Evolutionary conservation across 1,140 invertebrate genomes (phyloP), one percentile per base, ranked within the genome.

Genomic region (Hermetia illucens): DNA sequence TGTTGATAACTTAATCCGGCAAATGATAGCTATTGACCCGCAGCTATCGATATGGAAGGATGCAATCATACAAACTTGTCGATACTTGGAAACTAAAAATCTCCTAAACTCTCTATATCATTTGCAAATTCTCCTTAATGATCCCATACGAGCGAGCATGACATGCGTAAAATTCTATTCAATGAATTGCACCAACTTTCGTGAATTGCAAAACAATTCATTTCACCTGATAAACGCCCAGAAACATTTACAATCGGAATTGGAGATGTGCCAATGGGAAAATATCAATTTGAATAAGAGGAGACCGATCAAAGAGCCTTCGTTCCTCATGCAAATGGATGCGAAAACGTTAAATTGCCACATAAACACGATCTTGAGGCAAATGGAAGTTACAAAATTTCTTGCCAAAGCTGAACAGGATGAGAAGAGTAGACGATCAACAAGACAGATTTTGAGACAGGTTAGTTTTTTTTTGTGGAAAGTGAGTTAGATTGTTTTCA

Each of bases 101-200:
- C 66, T 73, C 2, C 52, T 79, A 2, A 67, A 82, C 43, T 71
- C 69, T 3, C 55, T 84, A 2, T 82, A 82, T 59, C 69, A 76
- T 34, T 45, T 82, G 24, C 81, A 84, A 50, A 52, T 74, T 4
- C 71, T 73, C 16, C 72, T 77, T 45, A 70, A 69, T 6, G 79
- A 83, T 55, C 70, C 72, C 36, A 65, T 81, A 4, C 64, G 81
- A 38, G 79, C 80, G 0, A 71, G 78, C 1, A 79, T 82, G 59
- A 79, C 79, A 0, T 82, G 79, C 45, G 76, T 79, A 6, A 66
- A 71, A 40, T 74, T 82, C 50, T 83, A 82, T 50, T 57, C 69
- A 1, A 61, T 70, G 17, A 63, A 70, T 21, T 59, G 66, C 4
- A 58, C 58, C 2, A 68, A 58, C 35, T 79, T 71, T 47, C 60